These are phyloP conservation scores for Cygnus olor DNA, from an alignment of 2,797 vertebrate species.

Conservation along the genomic window DNA sequence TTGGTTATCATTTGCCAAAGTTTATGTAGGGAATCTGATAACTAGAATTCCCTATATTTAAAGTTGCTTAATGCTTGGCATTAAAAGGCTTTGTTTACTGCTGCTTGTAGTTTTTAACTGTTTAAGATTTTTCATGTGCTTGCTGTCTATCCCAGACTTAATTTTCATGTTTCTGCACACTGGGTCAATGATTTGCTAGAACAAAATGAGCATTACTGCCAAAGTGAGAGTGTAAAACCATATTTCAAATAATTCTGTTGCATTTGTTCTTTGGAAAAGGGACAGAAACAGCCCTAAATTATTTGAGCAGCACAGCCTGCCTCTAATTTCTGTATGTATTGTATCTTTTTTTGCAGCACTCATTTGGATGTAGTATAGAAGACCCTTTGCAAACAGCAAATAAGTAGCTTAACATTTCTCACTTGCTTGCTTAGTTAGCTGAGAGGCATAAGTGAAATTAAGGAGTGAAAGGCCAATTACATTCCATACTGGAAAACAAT, in stretches of 20 bases:
- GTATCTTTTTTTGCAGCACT: background rate
- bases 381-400: background rate
- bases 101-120: background rate
- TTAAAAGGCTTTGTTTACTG: background rate
- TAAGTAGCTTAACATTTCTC: background rate
- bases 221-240: background rate
- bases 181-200: background rate
- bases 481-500: background rate
- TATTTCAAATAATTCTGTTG: background rate
- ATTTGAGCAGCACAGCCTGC: background rate
- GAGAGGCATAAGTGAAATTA: background rate
- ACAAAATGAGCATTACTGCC: background rate
- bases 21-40: background rate
- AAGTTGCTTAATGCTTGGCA: background rate
- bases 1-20: background rate
- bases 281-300: background rate
- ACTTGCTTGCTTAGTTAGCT: background rate
- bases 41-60: background rate
- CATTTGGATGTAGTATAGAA: background rate
- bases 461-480: background rate
- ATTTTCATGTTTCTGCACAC: background rate
- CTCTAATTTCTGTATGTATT: background rate
- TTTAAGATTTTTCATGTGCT: background rate
- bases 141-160: background rate
- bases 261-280: background rate